A percentile compares a stretch with the other conserved stretches of the same genome.
These are phyloP conservation scores for Mus minutoides DNA, from an alignment of 2,797 vertebrate genomes.

Conservation along the genomic window DNA sequence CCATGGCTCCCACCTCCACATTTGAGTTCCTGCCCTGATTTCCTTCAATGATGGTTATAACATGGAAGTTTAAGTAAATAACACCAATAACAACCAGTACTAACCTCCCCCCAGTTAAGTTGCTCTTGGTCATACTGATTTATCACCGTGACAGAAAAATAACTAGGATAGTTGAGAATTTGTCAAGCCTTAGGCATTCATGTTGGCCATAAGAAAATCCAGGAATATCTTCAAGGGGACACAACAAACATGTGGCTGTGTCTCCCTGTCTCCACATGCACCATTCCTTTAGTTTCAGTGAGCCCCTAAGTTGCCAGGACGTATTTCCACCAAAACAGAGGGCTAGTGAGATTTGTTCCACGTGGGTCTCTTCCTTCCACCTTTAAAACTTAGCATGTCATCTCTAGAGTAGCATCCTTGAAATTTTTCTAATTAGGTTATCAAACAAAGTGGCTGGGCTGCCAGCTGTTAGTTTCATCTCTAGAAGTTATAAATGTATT, in stretches of 20 bases:
- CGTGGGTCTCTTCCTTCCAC: background rate
- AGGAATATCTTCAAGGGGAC: background rate
- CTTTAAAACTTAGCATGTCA: background rate
- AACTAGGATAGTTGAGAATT: background rate
- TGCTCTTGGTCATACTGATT: background rate
- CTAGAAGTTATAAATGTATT: background rate
- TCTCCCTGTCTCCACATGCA: rapidly evolving
- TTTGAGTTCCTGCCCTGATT: background rate
- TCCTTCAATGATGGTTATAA: background rate
- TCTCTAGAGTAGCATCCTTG: background rate
- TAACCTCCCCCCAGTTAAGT: background rate
- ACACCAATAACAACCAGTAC: no score
- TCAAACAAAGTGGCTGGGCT: background rate
- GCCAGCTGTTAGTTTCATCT: background rate
- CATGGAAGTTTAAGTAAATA: background rate
- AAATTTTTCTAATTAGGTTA: background rate
- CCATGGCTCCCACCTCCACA: background rate
- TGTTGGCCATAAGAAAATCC: background rate
- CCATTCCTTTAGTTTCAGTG: background rate
- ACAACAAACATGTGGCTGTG: background rate
- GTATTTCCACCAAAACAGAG: background rate
- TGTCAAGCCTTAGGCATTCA: background rate
- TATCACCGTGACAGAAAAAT: background rate
- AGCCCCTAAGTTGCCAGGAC: background rate
- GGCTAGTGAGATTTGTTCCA: background rate